Evolutionary conservation across 1,140 invertebrate species (phyloP).

Genomic region (Drosophila albomicans): DNA sequence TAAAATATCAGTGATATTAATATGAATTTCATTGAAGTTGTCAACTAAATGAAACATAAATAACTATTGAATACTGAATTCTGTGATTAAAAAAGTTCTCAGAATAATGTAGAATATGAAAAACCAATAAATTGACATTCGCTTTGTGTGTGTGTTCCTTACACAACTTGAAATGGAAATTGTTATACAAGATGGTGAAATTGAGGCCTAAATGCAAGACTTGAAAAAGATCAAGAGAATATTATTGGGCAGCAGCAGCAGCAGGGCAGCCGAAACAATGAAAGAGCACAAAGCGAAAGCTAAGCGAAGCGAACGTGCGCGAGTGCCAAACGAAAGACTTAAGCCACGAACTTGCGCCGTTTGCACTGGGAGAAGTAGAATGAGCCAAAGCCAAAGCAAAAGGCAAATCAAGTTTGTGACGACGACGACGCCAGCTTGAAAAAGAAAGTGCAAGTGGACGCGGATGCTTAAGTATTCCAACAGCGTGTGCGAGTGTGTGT

Average conservation of each 20-base stretch:
- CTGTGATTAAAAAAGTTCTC: too few relatives aligned
- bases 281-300: constrained; percentile 69
- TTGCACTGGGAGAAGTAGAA: constrained; percentile 65
- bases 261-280: constrained; percentile 27
- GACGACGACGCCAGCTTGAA: constrained; percentile 49
- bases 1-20: too few relatives aligned
- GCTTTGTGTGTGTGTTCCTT: constrained; percentile 29
- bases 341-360: constrained; percentile 64
- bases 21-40: too few relatives aligned
- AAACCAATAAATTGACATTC: background rate
- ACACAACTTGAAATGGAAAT: constrained; percentile 38
- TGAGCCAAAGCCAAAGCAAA: constrained; percentile 55
- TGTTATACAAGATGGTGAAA: constrained; percentile 53
- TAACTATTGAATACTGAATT: too few relatives aligned
- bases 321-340: constrained; percentile 75
- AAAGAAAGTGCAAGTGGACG: constrained; percentile 85
- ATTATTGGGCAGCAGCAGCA: constrained; percentile 27
- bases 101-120: background rate
- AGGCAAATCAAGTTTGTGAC: constrained; percentile 57
- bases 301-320: constrained; percentile 67
- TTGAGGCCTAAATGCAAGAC: constrained; percentile 36
- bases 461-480: constrained; percentile 84
- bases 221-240: constrained; percentile 21
- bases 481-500: constrained; percentile 27
- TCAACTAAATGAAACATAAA: too few relatives aligned